These are phyloP conservation scores for Phylloscopus collybita DNA, from an alignment of 2,797 vertebrate genomes.

Conservation along the genomic window DNA sequence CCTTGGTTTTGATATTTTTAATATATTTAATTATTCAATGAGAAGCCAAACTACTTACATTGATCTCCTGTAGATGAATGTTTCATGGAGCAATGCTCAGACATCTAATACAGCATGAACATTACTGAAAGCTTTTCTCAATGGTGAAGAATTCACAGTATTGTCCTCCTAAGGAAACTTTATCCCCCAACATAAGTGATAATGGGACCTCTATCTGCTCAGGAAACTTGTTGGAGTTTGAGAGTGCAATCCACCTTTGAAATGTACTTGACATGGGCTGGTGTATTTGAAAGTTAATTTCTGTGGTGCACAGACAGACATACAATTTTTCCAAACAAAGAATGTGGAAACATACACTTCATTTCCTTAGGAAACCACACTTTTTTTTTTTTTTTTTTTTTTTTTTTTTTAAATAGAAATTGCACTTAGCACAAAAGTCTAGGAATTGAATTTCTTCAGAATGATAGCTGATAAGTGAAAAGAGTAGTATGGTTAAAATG, in stretches of 20 bases:
- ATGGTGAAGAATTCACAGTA: neutral
- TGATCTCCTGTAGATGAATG: neutral
- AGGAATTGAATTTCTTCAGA: neutral
- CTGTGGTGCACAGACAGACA: neutral
- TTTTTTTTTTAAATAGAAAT: neutral
- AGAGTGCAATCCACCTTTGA: neutral
- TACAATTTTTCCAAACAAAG: neutral
- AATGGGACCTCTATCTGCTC: neutral
- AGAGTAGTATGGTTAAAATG: neutral
- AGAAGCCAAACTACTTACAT: neutral
- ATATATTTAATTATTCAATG: neutral
- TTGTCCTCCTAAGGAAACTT: neutral
- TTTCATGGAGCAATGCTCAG: neutral
- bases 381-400: neutral
- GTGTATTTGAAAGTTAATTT: neutral
- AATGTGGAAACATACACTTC: neutral
- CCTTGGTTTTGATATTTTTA: neutral
- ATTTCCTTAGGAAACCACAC: slow-evolving; percentile 22
- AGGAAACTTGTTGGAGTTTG: neutral
- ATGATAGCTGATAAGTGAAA: neutral
- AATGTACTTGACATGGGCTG: neutral
- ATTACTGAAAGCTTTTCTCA: neutral
- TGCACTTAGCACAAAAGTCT: neutral
- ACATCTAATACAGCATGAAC: neutral
- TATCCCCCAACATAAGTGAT: neutral